Base-by-base conservation (phyloP, 2,888 invertebrate species). In the Leptopilina drosophilae region DNA sequence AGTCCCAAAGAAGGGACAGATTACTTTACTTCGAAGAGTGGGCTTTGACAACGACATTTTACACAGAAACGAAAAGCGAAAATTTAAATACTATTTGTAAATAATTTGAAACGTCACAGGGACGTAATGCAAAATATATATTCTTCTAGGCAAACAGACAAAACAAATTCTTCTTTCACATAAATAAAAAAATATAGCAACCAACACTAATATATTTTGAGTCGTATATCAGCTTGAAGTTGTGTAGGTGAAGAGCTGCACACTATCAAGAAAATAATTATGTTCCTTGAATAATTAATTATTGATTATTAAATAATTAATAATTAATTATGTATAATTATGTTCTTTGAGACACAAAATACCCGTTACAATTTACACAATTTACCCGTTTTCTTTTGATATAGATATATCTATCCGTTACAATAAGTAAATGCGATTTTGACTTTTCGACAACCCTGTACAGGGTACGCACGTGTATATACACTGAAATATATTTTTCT, bases 1-100 rank as follows among this genome's bases (percentile, higher is more conserved):
- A 64, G 33, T 64, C 64, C 64, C 64, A 64, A 64, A 64, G 33
- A 64, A 7, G 14, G 64, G 64, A 26, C 64, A 64, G 64, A 64
- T 64, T 64, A 64, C 64, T 5, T 64, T n/a, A 64, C 64, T 64
- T 15, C 64, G 64, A 64, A 64, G 64, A 64, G 64, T 64, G 64
- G 33, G 15, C 15, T 64, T 64, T 26, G 64, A 64, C 5, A 64
- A 64, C 64, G 64, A 15, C 64, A 64, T 64, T 64, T 26, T 26
- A 64, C 64, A 64, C 9, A 14, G 33, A 64, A 26, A 26, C 64
- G n/a, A 64, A 64, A 64, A 64, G 33, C 14, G 64, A 64, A 64
- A 26, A 64, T 26, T 26, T 26, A 9, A 8, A 26, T 14, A 26
- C 5, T 64, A 64, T 9, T 64, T 9, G 53, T 53, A 53, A 53